Evolutionary conservation across 1,140 invertebrate genomes (phyloP).

Genomic region (Plectus sambesii): DNA sequence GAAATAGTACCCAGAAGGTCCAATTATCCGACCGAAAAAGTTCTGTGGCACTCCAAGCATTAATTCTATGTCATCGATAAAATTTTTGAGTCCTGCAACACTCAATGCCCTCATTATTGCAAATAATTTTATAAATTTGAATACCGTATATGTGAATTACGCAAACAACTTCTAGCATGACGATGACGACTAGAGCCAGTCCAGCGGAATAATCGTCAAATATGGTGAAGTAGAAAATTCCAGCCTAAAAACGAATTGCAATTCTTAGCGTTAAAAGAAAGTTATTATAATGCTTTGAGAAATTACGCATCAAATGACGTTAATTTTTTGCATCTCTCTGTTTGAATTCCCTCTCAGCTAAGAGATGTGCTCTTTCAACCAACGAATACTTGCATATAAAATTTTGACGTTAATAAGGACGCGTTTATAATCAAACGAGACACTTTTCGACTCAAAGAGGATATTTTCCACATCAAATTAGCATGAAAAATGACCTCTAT

Average conservation of each 20-base stretch:
- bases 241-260: conserved; percentile 18
- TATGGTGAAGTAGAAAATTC: conserved; percentile 25
- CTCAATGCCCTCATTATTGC: not conserved
- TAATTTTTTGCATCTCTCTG: no score
- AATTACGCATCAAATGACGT: no score
- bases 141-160: conserved; percentile 26
- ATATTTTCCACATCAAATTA: no score
- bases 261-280: no score
- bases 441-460: no score
- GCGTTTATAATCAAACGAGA: conserved; percentile 1
- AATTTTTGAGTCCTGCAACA: conserved; percentile 16
- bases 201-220: conserved; percentile 27
- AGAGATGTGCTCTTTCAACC: no score
- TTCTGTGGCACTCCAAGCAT: conserved; percentile 19
- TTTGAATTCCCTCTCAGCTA: no score
- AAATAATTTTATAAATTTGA: conserved; percentile 4
- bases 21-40: conserved; percentile 17
- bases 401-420: not conserved
- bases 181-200: conserved; percentile 22
- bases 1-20: conserved; percentile 20
- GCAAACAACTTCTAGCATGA: conserved; percentile 21
- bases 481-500: no score
- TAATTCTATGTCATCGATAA: conserved; percentile 17
- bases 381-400: not conserved
- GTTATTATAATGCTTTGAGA: no score